Conservation (phyloP, 30 jellyfish, hydroid and myxozoan genomes). For the Turritopsis rubra region DNA sequence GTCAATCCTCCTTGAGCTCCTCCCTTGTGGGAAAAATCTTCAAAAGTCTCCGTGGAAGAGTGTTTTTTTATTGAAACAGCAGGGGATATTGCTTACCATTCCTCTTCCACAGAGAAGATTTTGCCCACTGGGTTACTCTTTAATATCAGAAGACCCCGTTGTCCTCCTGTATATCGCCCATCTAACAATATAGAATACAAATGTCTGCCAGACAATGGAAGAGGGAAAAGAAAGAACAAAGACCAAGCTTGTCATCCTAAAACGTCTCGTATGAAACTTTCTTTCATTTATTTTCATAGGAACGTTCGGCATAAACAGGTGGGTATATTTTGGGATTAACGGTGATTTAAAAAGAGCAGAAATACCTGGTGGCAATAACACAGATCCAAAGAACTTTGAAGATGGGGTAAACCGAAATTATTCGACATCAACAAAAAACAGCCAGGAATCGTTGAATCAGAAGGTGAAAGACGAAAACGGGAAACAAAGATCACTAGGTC, state of each 20-base stretch:
- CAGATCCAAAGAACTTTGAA: not conserved
- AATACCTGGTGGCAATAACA: conserved; percentile 28
- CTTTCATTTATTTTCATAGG: not conserved
- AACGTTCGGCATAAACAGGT: conserved; percentile 47
- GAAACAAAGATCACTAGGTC: not conserved
- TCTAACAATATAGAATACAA: no score
- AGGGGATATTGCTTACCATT: no score
- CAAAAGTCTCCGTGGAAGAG: no score
- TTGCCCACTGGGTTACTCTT: no score
- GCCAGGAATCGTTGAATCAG: not conserved
- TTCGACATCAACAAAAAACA: not conserved
- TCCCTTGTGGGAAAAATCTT: no score
- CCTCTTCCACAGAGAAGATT: no score
- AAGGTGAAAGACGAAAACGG: not conserved
- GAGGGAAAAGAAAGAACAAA: no score
- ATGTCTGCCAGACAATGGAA: no score
- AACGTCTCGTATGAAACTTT: not conserved
- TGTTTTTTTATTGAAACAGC: no score
- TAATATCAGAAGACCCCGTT: no score
- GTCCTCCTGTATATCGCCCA: no score
- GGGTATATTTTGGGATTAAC: conserved; percentile 72
- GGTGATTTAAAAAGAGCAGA: conserved; percentile 31
- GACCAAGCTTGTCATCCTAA: not conserved
- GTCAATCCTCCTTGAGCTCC: no score
- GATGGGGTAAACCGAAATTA: not conserved